These are phyloP conservation scores for Eulimnadia texana DNA, from an alignment of 1,140 invertebrate genomes.

Conservation along the genomic window DNA sequence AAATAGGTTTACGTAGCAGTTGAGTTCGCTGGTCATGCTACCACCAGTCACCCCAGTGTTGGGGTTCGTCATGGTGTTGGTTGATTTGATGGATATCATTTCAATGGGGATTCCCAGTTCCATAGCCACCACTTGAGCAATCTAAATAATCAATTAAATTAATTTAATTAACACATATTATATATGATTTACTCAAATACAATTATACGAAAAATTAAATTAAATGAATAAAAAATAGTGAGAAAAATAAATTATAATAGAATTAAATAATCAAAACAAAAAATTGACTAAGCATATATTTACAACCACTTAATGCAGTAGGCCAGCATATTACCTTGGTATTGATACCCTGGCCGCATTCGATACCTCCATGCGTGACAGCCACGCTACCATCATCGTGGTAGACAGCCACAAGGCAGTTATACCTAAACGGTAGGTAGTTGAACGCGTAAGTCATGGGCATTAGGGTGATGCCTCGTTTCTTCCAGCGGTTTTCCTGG, in stretches of 20 bases:
- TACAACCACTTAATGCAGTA: too few relatives aligned
- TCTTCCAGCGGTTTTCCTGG: conserved; percentile 52
- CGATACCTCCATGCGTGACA: conserved; percentile 59
- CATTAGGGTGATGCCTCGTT: conserved; percentile 48
- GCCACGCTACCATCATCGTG: conserved; percentile 58
- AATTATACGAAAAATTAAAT: background rate
- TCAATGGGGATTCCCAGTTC: conserved; percentile 26
- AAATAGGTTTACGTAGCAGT: conserved; percentile 8
- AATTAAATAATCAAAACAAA: background rate
- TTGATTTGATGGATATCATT: conserved; percentile 24
- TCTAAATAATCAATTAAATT: conserved; percentile 7
- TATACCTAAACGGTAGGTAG: conserved; percentile 30
- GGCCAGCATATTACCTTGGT: conserved; percentile 37
- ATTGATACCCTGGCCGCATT: conserved; percentile 74
- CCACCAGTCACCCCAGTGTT: background rate
- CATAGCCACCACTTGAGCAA: conserved; percentile 27
- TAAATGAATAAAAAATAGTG: background rate
- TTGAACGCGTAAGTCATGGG: conserved; percentile 47
- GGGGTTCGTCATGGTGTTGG: conserved; percentile 20
- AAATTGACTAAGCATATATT: background rate
- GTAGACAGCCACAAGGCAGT: conserved; percentile 46
- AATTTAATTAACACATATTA: too few relatives aligned
- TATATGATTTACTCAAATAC: too few relatives aligned
- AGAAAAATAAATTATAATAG: background rate
- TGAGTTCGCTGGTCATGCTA: conserved; percentile 14